Conservation (phyloP, 1,140 invertebrate genomes). For the Drosophila ambigua region DNA sequence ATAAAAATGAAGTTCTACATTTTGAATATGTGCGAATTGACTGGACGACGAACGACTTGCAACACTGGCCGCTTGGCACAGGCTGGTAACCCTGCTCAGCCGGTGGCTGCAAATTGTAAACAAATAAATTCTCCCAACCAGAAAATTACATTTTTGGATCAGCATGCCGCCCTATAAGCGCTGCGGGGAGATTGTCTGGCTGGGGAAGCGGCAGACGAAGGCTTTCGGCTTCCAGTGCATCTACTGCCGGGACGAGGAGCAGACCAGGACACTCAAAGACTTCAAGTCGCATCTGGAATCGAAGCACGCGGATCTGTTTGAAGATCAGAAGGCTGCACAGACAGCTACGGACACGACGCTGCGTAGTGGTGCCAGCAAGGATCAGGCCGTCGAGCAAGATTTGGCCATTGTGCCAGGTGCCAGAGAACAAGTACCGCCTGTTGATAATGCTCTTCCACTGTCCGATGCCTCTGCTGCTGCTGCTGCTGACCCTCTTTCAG, state of each 20-base stretch:
- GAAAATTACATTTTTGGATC: neutral
- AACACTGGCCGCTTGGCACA: slow-evolving; percentile 12
- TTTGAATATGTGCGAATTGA: slow-evolving; percentile 11
- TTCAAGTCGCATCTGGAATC: slow-evolving; percentile 35
- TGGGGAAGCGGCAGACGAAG: slow-evolving; percentile 4
- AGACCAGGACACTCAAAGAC: slow-evolving; percentile 26
- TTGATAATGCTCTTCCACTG: too few species aligned
- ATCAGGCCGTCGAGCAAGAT: neutral
- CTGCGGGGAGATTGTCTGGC: slow-evolving; percentile 50
- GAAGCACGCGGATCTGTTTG: slow-evolving; percentile 22
- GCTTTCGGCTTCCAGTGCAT: slow-evolving; percentile 45
- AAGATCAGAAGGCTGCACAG: neutral
- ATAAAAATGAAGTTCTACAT: slow-evolving; percentile 37
- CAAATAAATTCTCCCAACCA: neutral
- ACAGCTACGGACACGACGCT: neutral
- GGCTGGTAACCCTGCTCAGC: slow-evolving; percentile 9
- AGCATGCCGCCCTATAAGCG: slow-evolving; percentile 36
- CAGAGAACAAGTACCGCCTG: neutral
- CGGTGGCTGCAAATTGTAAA: neutral
- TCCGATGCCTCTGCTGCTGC: too few species aligned
- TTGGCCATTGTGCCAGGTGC: too few species aligned
- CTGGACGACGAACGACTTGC: neutral
- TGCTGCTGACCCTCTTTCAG: neutral
- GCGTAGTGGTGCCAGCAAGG: neutral
- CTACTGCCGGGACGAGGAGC: slow-evolving; percentile 18